These are phyloP conservation scores for Plutomurus gul DNA, from an alignment of 1,140 invertebrate species.

Conservation along the genomic window DNA sequence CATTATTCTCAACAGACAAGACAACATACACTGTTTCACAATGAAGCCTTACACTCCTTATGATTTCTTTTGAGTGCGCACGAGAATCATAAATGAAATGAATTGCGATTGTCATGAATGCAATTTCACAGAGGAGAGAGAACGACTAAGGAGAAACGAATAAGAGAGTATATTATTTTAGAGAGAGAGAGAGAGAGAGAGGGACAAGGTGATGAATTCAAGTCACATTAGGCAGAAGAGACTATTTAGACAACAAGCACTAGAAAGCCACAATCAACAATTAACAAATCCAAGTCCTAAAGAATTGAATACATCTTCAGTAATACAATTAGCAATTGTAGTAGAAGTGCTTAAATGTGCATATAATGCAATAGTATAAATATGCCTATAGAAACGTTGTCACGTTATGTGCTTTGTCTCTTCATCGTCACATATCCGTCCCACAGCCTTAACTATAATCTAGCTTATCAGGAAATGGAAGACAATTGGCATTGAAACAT, in stretches of 20 bases:
- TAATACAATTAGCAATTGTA: too few relatives aligned
- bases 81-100: background rate
- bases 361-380: too few relatives aligned
- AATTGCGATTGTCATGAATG: background rate
- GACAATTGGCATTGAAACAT: too few relatives aligned
- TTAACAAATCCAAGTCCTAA: background rate
- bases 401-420: background rate
- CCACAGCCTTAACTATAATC: too few relatives aligned
- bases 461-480: too few relatives aligned
- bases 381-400: too few relatives aligned
- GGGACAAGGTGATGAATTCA: constrained; percentile 1
- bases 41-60: background rate
- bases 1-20: too few relatives aligned
- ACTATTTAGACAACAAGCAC: background rate
- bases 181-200: too few relatives aligned
- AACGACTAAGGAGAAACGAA: too few relatives aligned
- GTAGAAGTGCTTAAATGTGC: too few relatives aligned
- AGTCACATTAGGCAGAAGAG: background rate
- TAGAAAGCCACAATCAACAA: background rate
- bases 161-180: too few relatives aligned
- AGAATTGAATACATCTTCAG: too few relatives aligned
- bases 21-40: background rate
- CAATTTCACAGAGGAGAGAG: background rate
- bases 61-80: constrained; percentile 13
- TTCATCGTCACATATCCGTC: background rate